Percentiles rank a stretch among this genome's conserved stretches.
These are phyloP conservation scores for Sialia sialis DNA, from an alignment of 2,113 vertebrate genomes.

Conservation along the genomic window DNA sequence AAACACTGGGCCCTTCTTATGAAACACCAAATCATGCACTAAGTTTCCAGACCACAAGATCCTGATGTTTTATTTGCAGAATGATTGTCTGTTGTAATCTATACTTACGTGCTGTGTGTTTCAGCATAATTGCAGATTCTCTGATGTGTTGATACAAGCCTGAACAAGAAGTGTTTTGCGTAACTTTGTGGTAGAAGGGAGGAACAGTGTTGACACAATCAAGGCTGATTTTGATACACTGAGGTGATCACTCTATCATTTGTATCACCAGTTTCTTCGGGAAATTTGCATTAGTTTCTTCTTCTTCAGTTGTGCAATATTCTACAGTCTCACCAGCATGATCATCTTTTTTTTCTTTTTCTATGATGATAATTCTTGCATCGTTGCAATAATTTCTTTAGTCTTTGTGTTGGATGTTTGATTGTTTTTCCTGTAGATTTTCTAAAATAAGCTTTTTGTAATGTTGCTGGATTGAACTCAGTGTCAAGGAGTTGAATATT, in stretches of 20 bases:
- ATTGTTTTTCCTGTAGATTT: not conserved
- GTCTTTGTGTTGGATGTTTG: not conserved
- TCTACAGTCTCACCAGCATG: not conserved
- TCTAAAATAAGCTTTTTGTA: not conserved
- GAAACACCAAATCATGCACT: not conserved
- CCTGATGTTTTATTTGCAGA: not conserved
- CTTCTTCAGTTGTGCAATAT: not conserved
- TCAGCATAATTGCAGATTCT: not conserved
- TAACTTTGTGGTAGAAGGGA: not conserved
- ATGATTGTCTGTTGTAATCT: not conserved
- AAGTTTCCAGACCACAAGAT: not conserved
- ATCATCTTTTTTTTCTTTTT: not conserved
- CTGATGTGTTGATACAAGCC: not conserved
- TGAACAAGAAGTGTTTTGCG: not conserved
- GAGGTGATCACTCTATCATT: not conserved
- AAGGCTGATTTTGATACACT: not conserved
- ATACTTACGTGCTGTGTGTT: not conserved
- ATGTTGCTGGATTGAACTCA: not conserved
- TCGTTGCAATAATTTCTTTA: not conserved
- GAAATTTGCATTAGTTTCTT: not conserved
- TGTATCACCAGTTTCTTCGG: not conserved
- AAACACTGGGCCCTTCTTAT: not conserved
- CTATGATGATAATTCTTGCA: not conserved
- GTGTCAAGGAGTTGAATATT: not conserved
- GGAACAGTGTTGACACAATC: not conserved